Evolutionary conservation across 2,113 vertebrate species (phyloP).

Genomic region (Lota lota): DNA sequence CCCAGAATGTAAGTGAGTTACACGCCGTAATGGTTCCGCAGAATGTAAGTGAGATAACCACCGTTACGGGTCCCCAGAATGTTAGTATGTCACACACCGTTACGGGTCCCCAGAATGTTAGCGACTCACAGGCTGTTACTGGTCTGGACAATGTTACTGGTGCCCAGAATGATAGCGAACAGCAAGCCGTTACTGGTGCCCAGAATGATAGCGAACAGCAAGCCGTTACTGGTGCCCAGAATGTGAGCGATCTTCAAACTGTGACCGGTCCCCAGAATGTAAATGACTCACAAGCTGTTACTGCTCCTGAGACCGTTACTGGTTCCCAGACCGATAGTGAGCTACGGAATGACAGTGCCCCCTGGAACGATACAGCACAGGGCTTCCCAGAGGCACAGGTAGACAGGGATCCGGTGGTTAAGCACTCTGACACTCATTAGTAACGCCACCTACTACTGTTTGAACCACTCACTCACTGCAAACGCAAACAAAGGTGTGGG

Average conservation of each 20-base stretch:
- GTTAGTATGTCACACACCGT: neutral
- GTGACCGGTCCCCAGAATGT: no score
- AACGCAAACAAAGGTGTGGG: neutral
- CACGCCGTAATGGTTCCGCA: no score
- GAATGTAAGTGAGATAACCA: no score
- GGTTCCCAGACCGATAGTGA: neutral
- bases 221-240: neutral
- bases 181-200: no score
- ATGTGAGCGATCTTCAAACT: neutral
- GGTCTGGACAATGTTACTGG: no score
- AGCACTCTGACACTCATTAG: constrained; percentile 35
- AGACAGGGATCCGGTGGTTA: neutral
- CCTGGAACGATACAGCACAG: constrained; percentile 37
- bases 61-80: neutral
- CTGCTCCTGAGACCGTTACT: neutral
- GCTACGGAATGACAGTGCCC: constrained; percentile 12
- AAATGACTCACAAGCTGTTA: no score
- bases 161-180: no score
- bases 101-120: no score
- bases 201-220: no score
- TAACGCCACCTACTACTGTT: neutral
- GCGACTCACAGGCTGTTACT: no score
- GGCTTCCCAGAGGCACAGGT: constrained; percentile 26
- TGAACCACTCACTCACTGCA: constrained; percentile 10
- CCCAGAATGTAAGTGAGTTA: neutral